Percentiles rank a stretch among this genome's conserved stretches.
Conservation (phyloP, 2,888 invertebrate species). For the Trachelus iudaicus region DNA sequence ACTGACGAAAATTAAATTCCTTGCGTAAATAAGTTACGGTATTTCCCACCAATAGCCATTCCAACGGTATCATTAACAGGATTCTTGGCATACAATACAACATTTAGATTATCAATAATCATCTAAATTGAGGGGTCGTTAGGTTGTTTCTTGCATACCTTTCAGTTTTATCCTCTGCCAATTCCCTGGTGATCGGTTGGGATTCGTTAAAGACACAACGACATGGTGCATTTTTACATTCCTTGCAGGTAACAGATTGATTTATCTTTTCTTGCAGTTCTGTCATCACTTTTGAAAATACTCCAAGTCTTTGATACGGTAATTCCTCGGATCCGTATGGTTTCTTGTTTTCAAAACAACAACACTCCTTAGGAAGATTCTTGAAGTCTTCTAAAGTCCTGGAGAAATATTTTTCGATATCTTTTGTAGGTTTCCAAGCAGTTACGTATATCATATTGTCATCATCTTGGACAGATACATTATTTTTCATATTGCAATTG, state of each 20-base stretch:
- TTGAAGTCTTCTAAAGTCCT: conserved; percentile 27
- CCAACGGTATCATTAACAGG: too few species aligned
- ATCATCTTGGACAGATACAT: conserved; percentile 3
- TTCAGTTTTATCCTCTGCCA: too few species aligned
- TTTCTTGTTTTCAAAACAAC: conserved; percentile 22
- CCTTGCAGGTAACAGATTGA: conserved; percentile 35
- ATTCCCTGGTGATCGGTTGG: too few species aligned
- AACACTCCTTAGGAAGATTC: conserved; percentile 20
- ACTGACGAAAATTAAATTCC: too few species aligned
- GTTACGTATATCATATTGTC: conserved; percentile 34
- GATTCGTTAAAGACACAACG: conserved; percentile 26
- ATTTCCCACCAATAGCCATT: too few species aligned
- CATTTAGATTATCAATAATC: too few species aligned
- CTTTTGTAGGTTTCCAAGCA: conserved; percentile 43
- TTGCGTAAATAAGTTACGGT: too few species aligned
- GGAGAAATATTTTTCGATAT: conserved; percentile 37
- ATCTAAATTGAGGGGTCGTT: too few species aligned
- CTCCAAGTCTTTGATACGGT: conserved; percentile 44
- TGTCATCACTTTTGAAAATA: conserved; percentile 49
- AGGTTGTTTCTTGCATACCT: too few species aligned
- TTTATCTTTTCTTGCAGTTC: conserved; percentile 51
- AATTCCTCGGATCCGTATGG: conserved; percentile 38
- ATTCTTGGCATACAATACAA: too few species aligned
- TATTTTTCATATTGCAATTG: conserved; percentile 14
- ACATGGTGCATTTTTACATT: conserved; percentile 40